Base-by-base conservation (phyloP, 2,113 vertebrate species). In the Campylomormyrus tamandua region DNA sequence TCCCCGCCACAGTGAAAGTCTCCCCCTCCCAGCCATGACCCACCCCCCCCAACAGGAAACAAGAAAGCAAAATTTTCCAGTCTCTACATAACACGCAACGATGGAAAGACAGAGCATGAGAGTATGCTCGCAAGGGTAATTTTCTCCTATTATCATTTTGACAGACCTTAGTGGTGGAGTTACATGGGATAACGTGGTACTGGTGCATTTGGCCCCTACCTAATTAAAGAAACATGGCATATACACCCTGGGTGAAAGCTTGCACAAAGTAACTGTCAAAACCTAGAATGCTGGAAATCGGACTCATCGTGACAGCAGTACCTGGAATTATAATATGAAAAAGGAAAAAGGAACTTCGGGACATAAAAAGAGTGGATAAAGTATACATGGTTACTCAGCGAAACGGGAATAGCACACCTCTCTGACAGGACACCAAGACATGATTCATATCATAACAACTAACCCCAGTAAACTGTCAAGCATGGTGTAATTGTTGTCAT, bases 41-140 rank as follows among this genome's bases (percentile, higher is more conserved):
- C 90, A 89, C 70, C 86, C 83, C 83, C 77, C 56, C 84, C 88
- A 91, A 90, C 89, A 48, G 87, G 83, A 91, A 91, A 92, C 90
- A 90, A 90, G 87, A 46, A 84, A 46, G 89, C 24, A 2, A 27
- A 83, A 49, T 87, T 87, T 74, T 11, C 56, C n/a, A 42, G 49
- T 11, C 27, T 39, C 15, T 39, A 45, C 74, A n/a, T 66, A 53
- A 90, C 52, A 48, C 21, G 50, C 62, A 49, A 46, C 45, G 35
- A 87, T 70, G 89, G 87, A 66, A 53, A 89, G 50, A 50, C 24
- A 13, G 85, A 8, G 24, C 13, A 35, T 15, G 85, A 87, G 84
- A 31, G 85, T 35, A 27, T 24, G 24, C 15, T 7, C 50, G 31
- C 45, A 3, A 56, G 27, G 53, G 27, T 87, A 35, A 53, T 53